Evolutionary conservation across 1,140 invertebrate species (phyloP).

Genomic region (Euwallacea similis): DNA sequence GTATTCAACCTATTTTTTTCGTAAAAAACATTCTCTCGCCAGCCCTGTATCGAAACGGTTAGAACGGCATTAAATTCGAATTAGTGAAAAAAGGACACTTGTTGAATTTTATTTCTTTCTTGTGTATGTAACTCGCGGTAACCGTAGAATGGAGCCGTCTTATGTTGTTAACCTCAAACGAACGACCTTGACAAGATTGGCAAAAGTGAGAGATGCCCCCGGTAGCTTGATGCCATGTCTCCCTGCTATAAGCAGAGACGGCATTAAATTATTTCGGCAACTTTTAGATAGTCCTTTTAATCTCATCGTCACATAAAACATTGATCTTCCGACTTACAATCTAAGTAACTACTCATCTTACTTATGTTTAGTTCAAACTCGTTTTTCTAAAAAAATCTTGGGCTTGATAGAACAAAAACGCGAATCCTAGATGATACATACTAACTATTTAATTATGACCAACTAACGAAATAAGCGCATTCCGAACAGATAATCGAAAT

Average conservation of each 20-base stretch:
- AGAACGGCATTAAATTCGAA: slow-evolving; percentile 33
- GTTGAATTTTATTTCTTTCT: slow-evolving; percentile 23
- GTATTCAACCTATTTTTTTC: neutral
- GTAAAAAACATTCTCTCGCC: neutral
- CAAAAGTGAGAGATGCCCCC: slow-evolving; percentile 30
- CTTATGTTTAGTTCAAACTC: no score
- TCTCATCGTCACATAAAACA: no score
- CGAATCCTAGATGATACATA: no score
- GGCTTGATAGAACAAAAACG: no score
- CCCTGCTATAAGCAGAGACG: slow-evolving; percentile 13
- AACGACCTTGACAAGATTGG: slow-evolving; percentile 40
- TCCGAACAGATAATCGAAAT: no score
- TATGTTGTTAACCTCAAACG: slow-evolving; percentile 41
- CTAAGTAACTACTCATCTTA: no score
- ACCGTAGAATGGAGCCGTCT: slow-evolving; percentile 20
- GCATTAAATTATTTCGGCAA: neutral
- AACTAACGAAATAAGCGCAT: no score
- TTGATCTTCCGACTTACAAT: no score
- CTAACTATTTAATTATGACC: no score
- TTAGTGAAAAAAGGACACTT: slow-evolving; percentile 21
- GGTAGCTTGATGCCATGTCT: neutral
- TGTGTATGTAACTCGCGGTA: slow-evolving; percentile 7
- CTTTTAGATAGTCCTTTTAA: no score
- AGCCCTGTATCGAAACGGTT: slow-evolving; percentile 11
- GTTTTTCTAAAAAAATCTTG: no score